Evolutionary conservation across 2,113 vertebrate genomes (phyloP).

Genomic region (Natator depressus): DNA sequence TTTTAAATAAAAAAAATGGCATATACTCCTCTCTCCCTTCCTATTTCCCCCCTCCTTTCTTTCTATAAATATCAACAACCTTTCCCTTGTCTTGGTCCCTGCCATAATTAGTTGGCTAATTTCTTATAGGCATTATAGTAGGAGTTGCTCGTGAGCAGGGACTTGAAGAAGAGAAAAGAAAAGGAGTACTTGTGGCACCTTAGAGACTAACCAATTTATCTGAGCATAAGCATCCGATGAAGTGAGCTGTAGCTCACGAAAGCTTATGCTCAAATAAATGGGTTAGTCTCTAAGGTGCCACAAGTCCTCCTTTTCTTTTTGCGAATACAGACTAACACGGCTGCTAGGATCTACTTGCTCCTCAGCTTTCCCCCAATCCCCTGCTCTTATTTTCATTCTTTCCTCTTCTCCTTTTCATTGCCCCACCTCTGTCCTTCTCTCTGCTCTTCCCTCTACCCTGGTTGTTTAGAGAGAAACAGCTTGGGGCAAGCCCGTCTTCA

Average conservation of each 20-base stretch:
- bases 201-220: no score
- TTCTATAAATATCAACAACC: not conserved
- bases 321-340: no score
- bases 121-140: not conserved
- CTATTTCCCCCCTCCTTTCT: not conserved
- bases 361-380: not conserved
- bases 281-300: no score
- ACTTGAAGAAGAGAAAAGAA: not conserved
- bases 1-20: not conserved
- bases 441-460: not conserved
- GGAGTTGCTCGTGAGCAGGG: not conserved
- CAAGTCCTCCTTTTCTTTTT: no score
- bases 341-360: not conserved
- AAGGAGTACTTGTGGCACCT: no score
- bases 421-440: not conserved
- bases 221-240: no score
- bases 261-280: no score
- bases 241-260: no score
- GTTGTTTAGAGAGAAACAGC: no score
- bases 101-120: not conserved
- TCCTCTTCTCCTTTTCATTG: not conserved
- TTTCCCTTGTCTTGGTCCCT: not conserved
- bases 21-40: not conserved
- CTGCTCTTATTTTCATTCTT: no score
- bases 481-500: no score